Evolutionary conservation across 2,113 vertebrate genomes (phyloP), one percentile per base, ranked within the genome.

Genomic region (Corythaixoides concolor): DNA sequence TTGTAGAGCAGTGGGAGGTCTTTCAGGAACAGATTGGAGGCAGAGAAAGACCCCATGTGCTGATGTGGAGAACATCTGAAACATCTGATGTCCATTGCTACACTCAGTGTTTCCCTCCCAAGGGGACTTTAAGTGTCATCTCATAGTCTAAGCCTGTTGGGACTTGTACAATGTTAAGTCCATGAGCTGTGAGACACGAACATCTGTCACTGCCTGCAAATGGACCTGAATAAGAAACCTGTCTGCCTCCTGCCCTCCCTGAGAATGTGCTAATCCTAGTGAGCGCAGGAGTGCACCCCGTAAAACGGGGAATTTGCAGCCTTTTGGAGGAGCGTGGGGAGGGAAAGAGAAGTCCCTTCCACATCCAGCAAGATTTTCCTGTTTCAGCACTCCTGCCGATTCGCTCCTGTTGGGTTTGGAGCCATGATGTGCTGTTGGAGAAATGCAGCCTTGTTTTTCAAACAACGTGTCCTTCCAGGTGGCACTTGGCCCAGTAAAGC

Each of bases 401-500:
- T 89, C 8, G 2, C 78, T 90, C 21, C 82, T 83, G 81, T 85
- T 68, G 73, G 30, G 52, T 89, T 90, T 92, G 92, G 80, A 94
- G 68, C 83, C 18, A 5, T 23, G 27, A 87, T 81, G 79, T 62
- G 86, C 72, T 50, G 39, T 59, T 79, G 0, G 24, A 96, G 90
- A 93, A 91, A 67, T 20, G 14, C 55, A 92, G 76, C 76, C 56
- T 84, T 90, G 60, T 72, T 79, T 96, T 62, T 86, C 84, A 96
- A 94, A 64, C 62, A 69, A 7, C 0, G 0, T 64, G 92, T 93
- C 80, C 88, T 92, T 96, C 95, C 96, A 97, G 90, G 88, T 96
- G 96, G 95, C 90, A 30, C 76, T 64, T 96, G 95, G 92, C 95
- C 95, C 92, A 87, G 72, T 59, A 18, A 73, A 94, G 82, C 95